These are phyloP conservation scores for Morinoia aosen DNA, from an alignment of 2,888 invertebrate genomes.

Conservation along the genomic window DNA sequence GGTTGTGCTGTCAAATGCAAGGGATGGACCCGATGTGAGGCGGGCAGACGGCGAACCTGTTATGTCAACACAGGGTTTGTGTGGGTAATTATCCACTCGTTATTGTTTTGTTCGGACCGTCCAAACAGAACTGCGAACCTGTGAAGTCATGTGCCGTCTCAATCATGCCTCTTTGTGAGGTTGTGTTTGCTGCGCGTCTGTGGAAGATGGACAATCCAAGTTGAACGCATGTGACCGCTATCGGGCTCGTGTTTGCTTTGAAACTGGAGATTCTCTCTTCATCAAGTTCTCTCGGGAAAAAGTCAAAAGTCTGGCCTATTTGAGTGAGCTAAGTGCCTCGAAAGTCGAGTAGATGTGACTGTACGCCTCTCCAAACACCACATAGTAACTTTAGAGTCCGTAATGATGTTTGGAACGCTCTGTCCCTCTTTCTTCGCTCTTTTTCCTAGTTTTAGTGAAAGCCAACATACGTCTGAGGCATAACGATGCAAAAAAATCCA, in stretches of 20 bases:
- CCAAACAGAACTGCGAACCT: constrained; percentile 36
- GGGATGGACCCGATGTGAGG: neutral
- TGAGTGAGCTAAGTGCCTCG: constrained; percentile 44
- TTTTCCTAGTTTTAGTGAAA: constrained; percentile 15
- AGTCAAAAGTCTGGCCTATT: constrained; percentile 44
- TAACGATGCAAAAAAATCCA: constrained; percentile 4
- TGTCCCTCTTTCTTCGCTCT: neutral
- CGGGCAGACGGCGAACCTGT: neutral
- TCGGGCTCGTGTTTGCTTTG: constrained; percentile 21
- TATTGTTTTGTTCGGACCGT: constrained; percentile 35
- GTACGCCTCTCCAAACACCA: constrained; percentile 32
- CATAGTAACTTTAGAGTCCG: constrained; percentile 33
- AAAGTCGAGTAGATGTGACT: constrained; percentile 47
- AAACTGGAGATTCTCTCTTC: constrained; percentile 45
- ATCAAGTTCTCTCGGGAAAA: constrained; percentile 51
- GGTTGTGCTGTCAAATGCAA: neutral
- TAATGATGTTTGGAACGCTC: constrained; percentile 47
- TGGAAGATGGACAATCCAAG: neutral
- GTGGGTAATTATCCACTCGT: constrained; percentile 36
- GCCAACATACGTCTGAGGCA: neutral
- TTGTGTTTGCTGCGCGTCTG: neutral
- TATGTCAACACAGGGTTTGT: constrained; percentile 1
- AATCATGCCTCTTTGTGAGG: constrained; percentile 25
- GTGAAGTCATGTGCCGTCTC: constrained; percentile 25
- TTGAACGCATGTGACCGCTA: neutral